Base-by-base conservation (phyloP, 2,888 invertebrate genomes). In the Platerodrilus igneus region DNA sequence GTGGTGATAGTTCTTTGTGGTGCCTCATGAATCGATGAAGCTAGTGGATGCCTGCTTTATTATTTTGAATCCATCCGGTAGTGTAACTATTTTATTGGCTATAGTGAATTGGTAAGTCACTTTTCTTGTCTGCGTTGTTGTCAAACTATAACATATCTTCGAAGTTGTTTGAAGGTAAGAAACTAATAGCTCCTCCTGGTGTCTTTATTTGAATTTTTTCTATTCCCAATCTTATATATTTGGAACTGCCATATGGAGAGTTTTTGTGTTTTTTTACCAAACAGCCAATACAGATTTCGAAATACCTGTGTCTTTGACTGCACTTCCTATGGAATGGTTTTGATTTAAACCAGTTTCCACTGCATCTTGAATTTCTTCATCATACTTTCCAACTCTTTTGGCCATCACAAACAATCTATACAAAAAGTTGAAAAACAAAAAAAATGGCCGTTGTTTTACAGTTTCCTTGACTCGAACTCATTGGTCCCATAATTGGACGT, bases 251-350 rank as follows among this genome's bases (percentile, higher is more conserved):
- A n/a, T 11, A 11, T 25, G 25, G 25, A 25, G 25, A 4, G 11
- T 25, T 25, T 9, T 25, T 25, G 25, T 25, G 25, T 10, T 25
- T 22, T n/a, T 25, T 25, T 4, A 25, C 25, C 11, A 25, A 25
- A 10, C 25, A 8, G 3, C 25, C 25, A 25, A 25, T 25, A 36
- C 27, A 36, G 33, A 45, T 41, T 45, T 44, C 25, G 35, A 44
- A 21, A 39, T 44, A 15, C 36, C 39, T 36, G 39, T 44, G 13
- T 9, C 27, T 17, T 40, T 40, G 37, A 37, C 40, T 37, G 37
- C 40, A 41, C 40, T 40, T 37, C 40, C 32, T 27, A 44, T 25
- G 19, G 40, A 45, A 28, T 40, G 40, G 17, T 45, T 45, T 16
- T 45, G 33, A 37, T 40, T 41, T 41, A 45, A 29, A 23, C 32